A percentile compares a stretch with the other conserved stretches of the same genome.
phyloP scores from a whole-genome alignment of 2,888 invertebrate genomes.

The Mylabris sibirica region DNA sequence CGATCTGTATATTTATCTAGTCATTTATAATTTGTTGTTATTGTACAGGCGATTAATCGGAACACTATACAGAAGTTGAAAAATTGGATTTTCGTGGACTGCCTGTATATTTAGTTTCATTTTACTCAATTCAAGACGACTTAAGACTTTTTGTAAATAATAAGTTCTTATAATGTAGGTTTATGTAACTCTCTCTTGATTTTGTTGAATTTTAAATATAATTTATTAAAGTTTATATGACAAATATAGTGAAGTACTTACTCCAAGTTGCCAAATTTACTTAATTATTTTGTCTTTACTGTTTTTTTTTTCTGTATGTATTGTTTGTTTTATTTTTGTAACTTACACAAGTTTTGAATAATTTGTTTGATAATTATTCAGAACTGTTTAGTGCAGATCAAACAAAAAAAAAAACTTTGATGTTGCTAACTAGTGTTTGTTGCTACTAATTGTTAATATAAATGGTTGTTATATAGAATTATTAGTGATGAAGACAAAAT shows the following conservation, averaged over 20 bases:
- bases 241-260: slow-evolving; percentile 24
- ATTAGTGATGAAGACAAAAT: not conserved
- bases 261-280: slow-evolving; percentile 24
- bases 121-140: slow-evolving; percentile 4
- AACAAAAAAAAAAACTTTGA: slow-evolving; percentile 36
- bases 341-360: slow-evolving; percentile 3
- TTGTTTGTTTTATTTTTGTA: slow-evolving; percentile 10
- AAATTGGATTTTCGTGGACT: not conserved
- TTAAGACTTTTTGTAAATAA: slow-evolving; percentile 17
- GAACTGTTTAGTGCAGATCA: slow-evolving; percentile 16
- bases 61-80: not conserved
- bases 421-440: slow-evolving; percentile 55
- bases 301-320: slow-evolving; percentile 9
- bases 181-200: not conserved
- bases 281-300: too few species aligned
- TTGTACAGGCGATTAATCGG: not conserved
- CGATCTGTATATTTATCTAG: slow-evolving; percentile 8
- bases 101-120: not conserved
- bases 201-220: slow-evolving; percentile 11
- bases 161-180: slow-evolving; percentile 9
- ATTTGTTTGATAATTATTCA: slow-evolving; percentile 11
- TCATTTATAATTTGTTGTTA: slow-evolving; percentile 7
- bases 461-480: slow-evolving; percentile 57
- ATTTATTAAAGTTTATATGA: slow-evolving; percentile 23
- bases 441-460: slow-evolving; percentile 56